A percentile compares a stretch with the other conserved stretches of the same genome.
phyloP scores from a whole-genome alignment of 37 sponge, comb jelly and placozoan species.

The Hexactinellida sp. region DNA sequence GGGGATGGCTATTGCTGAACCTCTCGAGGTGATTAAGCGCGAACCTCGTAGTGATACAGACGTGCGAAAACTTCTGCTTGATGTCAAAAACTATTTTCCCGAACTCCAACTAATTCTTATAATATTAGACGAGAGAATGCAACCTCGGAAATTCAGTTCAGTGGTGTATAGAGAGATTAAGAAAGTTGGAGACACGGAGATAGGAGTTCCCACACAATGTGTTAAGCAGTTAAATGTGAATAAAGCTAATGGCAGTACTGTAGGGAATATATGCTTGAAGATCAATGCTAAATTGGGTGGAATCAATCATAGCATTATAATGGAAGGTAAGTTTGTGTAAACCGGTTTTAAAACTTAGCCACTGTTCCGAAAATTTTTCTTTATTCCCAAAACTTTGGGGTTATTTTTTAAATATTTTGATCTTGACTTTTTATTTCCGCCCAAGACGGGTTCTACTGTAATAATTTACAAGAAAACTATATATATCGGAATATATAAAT shows the following conservation, averaged over 20 bases:
- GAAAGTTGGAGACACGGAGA: slow-evolving; percentile 33
- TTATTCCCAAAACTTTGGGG: too few relatives aligned
- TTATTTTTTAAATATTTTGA: too few relatives aligned
- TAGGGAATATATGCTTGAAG: slow-evolving; percentile 51
- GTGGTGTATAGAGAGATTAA: slow-evolving; percentile 34
- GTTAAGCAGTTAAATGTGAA: slow-evolving; percentile 38
- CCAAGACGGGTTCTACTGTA: too few relatives aligned
- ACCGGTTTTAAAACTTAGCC: neutral
- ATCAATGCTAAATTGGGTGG: slow-evolving; percentile 68
- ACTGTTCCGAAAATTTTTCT: too few relatives aligned
- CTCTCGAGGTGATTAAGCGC: neutral
- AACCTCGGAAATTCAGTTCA: neutral
- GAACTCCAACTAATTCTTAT: neutral
- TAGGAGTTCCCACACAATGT: slow-evolving; percentile 49
- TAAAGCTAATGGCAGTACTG: slow-evolving; percentile 40
- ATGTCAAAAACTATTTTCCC: neutral
- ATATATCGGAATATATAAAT: too few relatives aligned
- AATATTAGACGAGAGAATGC: neutral
- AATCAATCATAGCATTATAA: slow-evolving; percentile 33
- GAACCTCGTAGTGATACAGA: neutral
- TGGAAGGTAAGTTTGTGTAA: neutral
- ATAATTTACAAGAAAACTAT: too few relatives aligned
- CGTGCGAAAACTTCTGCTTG: neutral
- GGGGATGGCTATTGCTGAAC: slow-evolving; percentile 14
- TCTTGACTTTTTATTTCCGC: too few relatives aligned